Base-by-base conservation (phyloP, 2,797 vertebrate species). In the Hephaestus fuliginosus region DNA sequence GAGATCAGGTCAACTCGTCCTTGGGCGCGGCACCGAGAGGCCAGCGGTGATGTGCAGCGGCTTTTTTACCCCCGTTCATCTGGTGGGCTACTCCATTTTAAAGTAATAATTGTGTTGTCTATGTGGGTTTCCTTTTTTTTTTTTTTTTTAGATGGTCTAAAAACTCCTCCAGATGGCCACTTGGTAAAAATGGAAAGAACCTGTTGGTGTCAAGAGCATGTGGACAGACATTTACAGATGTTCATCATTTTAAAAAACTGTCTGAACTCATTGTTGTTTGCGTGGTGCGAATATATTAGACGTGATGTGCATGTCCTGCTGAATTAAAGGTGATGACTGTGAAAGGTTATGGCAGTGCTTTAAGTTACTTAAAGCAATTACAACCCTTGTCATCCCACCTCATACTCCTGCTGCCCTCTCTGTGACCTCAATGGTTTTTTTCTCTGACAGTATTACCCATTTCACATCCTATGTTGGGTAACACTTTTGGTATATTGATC, bases 1-100 rank as follows among this genome's bases (percentile, higher is more conserved):
- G 30, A 80, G 65, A 82, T 76, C 56, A 76, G 41, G 74, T 58
- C 58, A 78, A 76, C 58, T 57, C 62, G 44, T 55, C 70, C 51
- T 78, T 70, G 30, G 30, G 6, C 43, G 12, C 25, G 69, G 74
- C 55, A 39, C n/a, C 62, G 52, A 52, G 44, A 72, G 49, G 46
- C 15, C 15, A 1, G 15, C 30, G 7, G 68, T 14, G 33, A 57
- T 58, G 55, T 48, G 33, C 49, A 36, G 51, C 46, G 60, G 18
- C 60, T 33, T 33, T 68, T 74, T 39, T 33, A 33, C 30, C 30
- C 33, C 53, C 30, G n/a, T 56, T 52, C 55, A 55, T 55, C 44
- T 70, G n/a, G 43, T 25, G 52, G 14, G 30, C 17, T 48, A 43
- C 17, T 30, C 10, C 12, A n/a, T 5, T 0, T n/a, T 13, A 46